Evolutionary conservation across 2,888 invertebrate species (phyloP).

Genomic region (Cosmia pyralina): DNA sequence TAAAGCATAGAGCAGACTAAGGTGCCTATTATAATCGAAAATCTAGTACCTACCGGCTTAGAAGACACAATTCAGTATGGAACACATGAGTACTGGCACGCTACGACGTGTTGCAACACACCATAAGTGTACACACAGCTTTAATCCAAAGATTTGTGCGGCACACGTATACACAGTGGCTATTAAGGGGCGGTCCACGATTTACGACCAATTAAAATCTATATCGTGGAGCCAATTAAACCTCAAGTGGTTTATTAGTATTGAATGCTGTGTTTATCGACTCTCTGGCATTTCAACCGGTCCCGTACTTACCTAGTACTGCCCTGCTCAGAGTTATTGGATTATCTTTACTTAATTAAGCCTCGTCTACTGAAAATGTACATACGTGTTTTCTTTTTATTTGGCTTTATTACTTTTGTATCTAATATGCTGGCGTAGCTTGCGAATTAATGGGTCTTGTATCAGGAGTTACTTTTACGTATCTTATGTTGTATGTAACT

Average conservation of each 20-base stretch:
- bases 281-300: constrained; percentile 69
- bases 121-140: constrained; percentile 66
- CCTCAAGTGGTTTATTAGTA: constrained; percentile 82
- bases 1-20: not conserved
- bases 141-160: constrained; percentile 73
- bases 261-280: constrained; percentile 79
- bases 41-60: not conserved
- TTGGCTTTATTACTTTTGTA: constrained; percentile 31
- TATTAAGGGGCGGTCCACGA: constrained; percentile 79
- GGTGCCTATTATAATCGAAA: not conserved
- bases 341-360: constrained; percentile 66
- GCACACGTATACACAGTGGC: constrained; percentile 69
- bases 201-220: constrained; percentile 88
- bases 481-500: not conserved
- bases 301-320: constrained; percentile 61
- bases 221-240: constrained; percentile 87
- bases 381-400: constrained; percentile 46
- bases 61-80: not conserved
- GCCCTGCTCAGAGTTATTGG: constrained; percentile 53
- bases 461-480: constrained; percentile 29
- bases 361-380: constrained; percentile 54
- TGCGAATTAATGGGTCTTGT: constrained; percentile 40
- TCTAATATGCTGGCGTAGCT: constrained; percentile 27
- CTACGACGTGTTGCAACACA: constrained; percentile 11
- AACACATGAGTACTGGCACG: constrained; percentile 24